Conservation (phyloP, 2,113 vertebrate species). For the Hiodon tergisus region DNA sequence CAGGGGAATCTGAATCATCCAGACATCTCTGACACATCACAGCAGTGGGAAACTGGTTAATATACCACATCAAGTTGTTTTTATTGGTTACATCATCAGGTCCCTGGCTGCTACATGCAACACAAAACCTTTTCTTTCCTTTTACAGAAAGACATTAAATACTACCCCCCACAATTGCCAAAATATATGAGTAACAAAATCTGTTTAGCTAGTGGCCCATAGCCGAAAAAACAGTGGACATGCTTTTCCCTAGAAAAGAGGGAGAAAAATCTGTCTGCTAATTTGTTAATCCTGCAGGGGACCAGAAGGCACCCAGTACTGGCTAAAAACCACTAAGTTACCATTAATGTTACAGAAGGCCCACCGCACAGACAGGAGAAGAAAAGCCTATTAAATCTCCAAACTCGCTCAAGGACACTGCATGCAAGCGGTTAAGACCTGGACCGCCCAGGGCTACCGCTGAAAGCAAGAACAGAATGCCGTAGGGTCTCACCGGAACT, state of each 20-base stretch:
- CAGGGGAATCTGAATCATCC: too few species aligned
- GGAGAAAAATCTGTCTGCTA: neutral
- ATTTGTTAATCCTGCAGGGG: constrained; percentile 9
- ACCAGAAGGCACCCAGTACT: neutral
- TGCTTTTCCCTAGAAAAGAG: neutral
- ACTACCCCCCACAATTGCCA: too few species aligned
- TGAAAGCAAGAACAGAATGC: neutral
- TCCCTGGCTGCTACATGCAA: neutral
- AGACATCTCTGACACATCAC: too few species aligned
- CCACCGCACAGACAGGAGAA: neutral
- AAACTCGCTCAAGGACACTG: neutral
- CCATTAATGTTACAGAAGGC: neutral
- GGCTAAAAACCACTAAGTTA: neutral
- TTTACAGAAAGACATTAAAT: neutral
- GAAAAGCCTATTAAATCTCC: constrained; percentile 10
- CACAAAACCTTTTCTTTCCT: neutral
- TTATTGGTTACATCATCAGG: too few species aligned
- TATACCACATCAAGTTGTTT: too few species aligned
- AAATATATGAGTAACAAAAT: neutral
- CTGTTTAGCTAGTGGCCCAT: neutral
- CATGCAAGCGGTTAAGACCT: neutral
- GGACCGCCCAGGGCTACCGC: neutral
- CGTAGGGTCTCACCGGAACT: too few species aligned
- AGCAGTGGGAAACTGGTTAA: too few species aligned
- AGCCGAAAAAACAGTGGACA: neutral